Base-by-base conservation (phyloP, 2,888 invertebrate species). In the Eupelmus urozonus region DNA sequence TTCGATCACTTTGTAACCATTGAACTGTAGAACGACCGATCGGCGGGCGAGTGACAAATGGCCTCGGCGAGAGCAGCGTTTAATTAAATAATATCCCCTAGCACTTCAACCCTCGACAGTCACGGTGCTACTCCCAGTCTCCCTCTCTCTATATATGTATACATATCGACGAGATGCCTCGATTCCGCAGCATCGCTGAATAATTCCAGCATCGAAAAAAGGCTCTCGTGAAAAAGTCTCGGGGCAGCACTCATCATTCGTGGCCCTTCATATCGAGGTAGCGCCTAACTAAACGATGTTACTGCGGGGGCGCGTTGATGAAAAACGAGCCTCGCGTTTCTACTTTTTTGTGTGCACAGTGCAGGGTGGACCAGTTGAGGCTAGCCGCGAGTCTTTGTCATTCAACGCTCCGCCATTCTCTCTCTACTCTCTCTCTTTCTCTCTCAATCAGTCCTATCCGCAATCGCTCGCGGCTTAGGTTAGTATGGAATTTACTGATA, bases 231-330 rank as follows among this genome's bases (percentile, higher is more conserved):
- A 9, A n/a, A 49, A 40, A 63, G 45, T 34, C n/a, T 51, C 7
- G 18, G n/a, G 67, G 60, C 53, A 57, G 53, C 49, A 42, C 27
- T 29, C 53, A 45, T 16, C 49, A 49, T 25, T 29, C 53, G 53
- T 18, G 62, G 23, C 79, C 9, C 70, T 18, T n/a, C 45, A 75
- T 79, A 80, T 72, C 75, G 77, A 80, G 76, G 80, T 79, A 76
- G 45, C 76, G 78, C 49, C n/a, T 77, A 80, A 80, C 76, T 79
- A 72, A 81, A 78, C 77, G 76, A 79, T 80, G 77, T 79, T 79
- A 76, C 74, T 65, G 55, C 34, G 34, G 9, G n/a, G n/a, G n/a
- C 34, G 13, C 72, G 72, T 79, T 49, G 60, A 79, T 79, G 74
- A 75, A 78, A 81, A 76, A 80, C 76, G 75, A 62, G 73, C 45